Evolutionary conservation across 53 echinoderm and acorn worm species (phyloP).

Genomic region (Hippasteria phrygiana): DNA sequence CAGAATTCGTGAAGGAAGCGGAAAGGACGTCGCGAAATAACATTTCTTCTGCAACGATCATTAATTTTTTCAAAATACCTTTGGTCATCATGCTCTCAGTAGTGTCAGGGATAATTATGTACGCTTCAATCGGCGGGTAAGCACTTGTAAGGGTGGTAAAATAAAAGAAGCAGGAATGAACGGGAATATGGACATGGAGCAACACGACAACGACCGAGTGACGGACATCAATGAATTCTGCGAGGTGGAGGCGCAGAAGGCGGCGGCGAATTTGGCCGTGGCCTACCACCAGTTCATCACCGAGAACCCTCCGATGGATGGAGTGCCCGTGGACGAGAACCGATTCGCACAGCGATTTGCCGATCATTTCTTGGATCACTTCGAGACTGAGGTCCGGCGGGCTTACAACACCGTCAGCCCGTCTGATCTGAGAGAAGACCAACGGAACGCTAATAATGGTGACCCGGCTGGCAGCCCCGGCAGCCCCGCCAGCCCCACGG

Average conservation of each 20-base stretch:
- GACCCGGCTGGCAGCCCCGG: slow-evolving; percentile 31
- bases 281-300: slow-evolving; percentile 75
- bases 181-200: slow-evolving; percentile 47
- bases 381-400: slow-evolving; percentile 83
- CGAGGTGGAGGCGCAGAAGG: slow-evolving; percentile 93
- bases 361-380: slow-evolving; percentile 96
- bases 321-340: slow-evolving; percentile 74
- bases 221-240: slow-evolving; percentile 82
- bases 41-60: neutral
- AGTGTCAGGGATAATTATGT: neutral
- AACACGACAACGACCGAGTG: slow-evolving; percentile 57
- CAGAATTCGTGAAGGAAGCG: neutral
- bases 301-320: slow-evolving; percentile 52
- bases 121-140: neutral
- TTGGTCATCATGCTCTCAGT: neutral
- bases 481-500: slow-evolving; percentile 46
- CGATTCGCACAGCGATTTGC: slow-evolving; percentile 87
- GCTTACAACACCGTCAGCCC: slow-evolving; percentile 78
- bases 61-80: neutral
- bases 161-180: slow-evolving; percentile 45
- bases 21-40: neutral
- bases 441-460: slow-evolving; percentile 27
- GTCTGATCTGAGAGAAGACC: slow-evolving; percentile 47
- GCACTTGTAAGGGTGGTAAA: neutral
- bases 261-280: slow-evolving; percentile 78